Percentiles rank a stretch among this genome's conserved stretches.
These are phyloP conservation scores for Drosophila dives DNA, from an alignment of 2,888 invertebrate genomes.

Conservation along the genomic window DNA sequence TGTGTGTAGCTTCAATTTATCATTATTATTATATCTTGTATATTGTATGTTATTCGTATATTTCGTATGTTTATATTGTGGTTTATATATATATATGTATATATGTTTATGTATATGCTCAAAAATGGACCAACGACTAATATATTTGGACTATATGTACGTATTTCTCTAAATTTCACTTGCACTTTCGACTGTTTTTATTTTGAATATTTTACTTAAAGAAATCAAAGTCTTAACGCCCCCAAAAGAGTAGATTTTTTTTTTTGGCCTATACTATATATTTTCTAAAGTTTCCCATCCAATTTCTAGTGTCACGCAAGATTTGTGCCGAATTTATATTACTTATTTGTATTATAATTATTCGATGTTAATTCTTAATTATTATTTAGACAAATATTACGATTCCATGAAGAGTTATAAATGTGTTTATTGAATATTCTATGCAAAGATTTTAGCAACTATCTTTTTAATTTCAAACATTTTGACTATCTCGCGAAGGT, in stretches of 20 bases:
- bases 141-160: conserved; percentile 66
- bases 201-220: not conserved
- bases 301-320: conserved; percentile 1
- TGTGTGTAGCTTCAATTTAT: conserved; percentile 15
- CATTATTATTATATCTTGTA: conserved; percentile 31
- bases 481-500: not conserved
- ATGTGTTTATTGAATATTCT: not conserved
- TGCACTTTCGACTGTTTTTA: conserved; percentile 35
- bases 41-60: conserved; percentile 39
- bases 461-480: not conserved
- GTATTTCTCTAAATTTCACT: conserved; percentile 56
- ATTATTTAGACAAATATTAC: not conserved
- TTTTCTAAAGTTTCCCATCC: conserved; percentile 1
- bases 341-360: not conserved
- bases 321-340: not conserved
- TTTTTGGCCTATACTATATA: not conserved
- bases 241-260: not conserved
- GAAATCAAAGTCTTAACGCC: not conserved
- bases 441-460: not conserved
- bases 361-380: not conserved
- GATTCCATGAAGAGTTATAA: not conserved
- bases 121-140: conserved; percentile 81
- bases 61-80: conserved; percentile 40
- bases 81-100: conserved; percentile 19
- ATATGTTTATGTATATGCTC: conserved; percentile 50